Evolutionary conservation across 2,888 invertebrate species (phyloP), one percentile per base, ranked within the genome.

Genomic region (Cheilosia vulpina): DNA sequence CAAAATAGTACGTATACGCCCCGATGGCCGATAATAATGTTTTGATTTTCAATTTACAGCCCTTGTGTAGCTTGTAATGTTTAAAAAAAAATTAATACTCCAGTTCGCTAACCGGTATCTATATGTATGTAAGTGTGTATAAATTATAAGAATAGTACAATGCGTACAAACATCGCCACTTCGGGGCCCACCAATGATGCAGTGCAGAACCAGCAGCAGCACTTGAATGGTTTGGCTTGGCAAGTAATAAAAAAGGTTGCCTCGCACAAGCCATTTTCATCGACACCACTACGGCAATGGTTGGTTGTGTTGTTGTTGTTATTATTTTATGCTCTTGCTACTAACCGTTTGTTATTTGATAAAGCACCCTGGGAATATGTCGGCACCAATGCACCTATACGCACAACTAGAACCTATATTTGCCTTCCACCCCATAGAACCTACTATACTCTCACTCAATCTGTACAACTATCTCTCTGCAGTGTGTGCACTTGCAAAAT

Each of bases 361-460:
- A 77, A 69, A 81, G 76, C 85, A 77, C 85, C 66, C 63, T 76
- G 71, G 77, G 72, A 81, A 85, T 77, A 81, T 73, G 77, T 76
- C 62, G 72, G 81, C 85, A 85, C 85, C 66, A 85, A 85, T 81
- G 85, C 85, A 85, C 85, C 72, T 68, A 80, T 68, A 77, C 85
- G 85, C 85, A 85, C 85, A 81, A 76, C 41, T 55, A 65, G 17
- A 73, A 73, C 75, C 69, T 62, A 24, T 63, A 34, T 76, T 34
- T n/a, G 31, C 50, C 17, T 60, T 38, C 52, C 31, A 11, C 34
- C 34, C 71, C 38, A 19, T 34, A 55, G 15, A 27, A 19, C 31
- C n/a, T 45, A 2, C 27, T 34, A 31, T 19, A 60, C 34, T 69
- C 34, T 63, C 55, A 47, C 69, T 50, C 13, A 43, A 83, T 55